Conservation (phyloP, 2,113 vertebrate species). For the Malaclemys terrapin region DNA sequence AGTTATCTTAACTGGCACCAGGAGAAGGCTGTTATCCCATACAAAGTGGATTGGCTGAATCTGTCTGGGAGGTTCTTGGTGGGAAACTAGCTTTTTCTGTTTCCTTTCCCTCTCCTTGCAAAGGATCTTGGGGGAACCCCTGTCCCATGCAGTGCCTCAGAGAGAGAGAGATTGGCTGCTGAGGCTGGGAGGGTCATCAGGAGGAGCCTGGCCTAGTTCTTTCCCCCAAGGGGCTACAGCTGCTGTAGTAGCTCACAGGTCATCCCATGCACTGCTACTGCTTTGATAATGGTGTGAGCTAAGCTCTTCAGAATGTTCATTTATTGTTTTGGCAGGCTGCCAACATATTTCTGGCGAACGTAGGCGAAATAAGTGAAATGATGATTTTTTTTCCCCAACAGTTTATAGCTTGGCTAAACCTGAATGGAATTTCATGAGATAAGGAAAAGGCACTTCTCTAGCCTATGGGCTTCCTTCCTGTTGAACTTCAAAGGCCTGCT, state of each 20-base stretch:
- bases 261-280: background rate
- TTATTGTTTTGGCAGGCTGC: background rate
- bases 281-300: background rate
- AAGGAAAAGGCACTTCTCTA: background rate
- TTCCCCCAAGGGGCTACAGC: background rate
- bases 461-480: background rate
- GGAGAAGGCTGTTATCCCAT: background rate
- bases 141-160: background rate
- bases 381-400: background rate
- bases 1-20: background rate
- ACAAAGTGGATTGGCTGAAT: background rate
- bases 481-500: constrained; percentile 14
- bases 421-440: background rate
- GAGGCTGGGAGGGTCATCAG: background rate
- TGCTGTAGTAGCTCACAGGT: background rate
- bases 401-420: constrained; percentile 16
- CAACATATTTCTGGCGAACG: background rate
- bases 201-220: background rate
- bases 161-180: background rate
- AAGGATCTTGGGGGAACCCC: background rate
- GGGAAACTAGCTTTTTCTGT: background rate
- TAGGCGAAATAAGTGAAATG: background rate
- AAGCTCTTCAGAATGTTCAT: background rate
- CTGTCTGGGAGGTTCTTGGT: background rate
- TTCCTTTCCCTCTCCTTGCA: background rate